Evolutionary conservation across 2,888 invertebrate genomes (phyloP).

Genomic region (Papilio elwesi): DNA sequence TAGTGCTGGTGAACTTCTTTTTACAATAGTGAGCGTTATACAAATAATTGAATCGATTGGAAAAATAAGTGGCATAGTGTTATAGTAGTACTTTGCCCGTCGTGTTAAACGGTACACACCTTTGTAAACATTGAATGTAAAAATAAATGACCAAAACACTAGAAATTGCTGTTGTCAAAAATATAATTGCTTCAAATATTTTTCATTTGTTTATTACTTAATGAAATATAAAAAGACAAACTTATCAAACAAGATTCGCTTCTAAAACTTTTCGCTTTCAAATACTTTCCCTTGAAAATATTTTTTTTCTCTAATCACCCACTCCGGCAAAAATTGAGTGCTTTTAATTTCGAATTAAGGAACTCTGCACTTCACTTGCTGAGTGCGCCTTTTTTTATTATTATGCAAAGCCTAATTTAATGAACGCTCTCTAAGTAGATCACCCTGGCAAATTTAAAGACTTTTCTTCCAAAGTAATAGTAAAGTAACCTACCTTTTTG

Average conservation of each 20-base stretch:
- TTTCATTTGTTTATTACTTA: background rate
- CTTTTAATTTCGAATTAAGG: conserved; percentile 73
- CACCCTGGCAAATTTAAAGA: conserved; percentile 9
- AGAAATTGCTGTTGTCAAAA: too few relatives aligned
- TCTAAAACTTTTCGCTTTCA: background rate
- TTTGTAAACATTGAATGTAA: too few relatives aligned
- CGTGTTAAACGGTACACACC: too few relatives aligned
- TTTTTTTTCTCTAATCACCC: conserved; percentile 50
- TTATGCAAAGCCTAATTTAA: conserved; percentile 79
- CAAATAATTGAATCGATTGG: conserved; percentile 7
- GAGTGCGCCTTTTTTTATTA: conserved; percentile 66
- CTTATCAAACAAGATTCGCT: background rate
- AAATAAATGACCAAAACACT: too few relatives aligned
- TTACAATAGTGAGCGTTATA: background rate
- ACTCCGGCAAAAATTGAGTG: conserved; percentile 65
- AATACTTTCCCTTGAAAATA: background rate
- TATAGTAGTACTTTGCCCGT: too few relatives aligned
- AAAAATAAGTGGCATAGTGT: too few relatives aligned
- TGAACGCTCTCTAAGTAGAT: conserved; percentile 57
- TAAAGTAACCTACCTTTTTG: background rate
- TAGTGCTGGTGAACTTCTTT: conserved; percentile 25
- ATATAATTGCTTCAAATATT: too few relatives aligned
- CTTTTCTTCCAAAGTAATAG: conserved; percentile 13
- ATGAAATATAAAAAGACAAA: background rate
- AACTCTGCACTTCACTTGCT: conserved; percentile 63